Evolutionary conservation across 2,113 vertebrate genomes (phyloP).

Genomic region (Barbus barbus): DNA sequence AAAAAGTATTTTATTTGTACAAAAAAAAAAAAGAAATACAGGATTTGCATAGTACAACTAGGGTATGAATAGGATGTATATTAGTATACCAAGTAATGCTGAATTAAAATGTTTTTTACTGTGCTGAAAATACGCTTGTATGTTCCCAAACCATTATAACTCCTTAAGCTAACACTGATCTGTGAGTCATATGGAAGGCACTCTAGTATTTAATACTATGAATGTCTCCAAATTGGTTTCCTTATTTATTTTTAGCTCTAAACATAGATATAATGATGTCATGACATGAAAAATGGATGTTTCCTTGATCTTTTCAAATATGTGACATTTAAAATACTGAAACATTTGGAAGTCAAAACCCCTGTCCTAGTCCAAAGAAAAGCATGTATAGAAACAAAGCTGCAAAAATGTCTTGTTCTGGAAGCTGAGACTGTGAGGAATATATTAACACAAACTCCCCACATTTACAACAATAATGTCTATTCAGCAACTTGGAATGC

Average conservation of each 20-base stretch:
- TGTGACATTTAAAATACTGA: neutral
- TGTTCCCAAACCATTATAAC: neutral
- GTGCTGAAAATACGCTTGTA: neutral
- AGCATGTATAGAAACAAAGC: too few species aligned
- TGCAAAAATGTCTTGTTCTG: neutral
- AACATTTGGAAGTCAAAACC: neutral
- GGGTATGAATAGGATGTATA: neutral
- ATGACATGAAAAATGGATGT: neutral
- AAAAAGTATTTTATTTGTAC: constrained; percentile 33
- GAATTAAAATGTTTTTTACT: neutral
- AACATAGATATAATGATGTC: neutral
- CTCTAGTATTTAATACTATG: neutral
- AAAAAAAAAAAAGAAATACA: too few species aligned
- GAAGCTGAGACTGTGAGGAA: neutral
- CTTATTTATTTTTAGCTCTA: neutral
- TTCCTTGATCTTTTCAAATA: neutral
- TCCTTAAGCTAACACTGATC: neutral
- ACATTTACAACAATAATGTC: neutral
- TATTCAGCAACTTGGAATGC: neutral
- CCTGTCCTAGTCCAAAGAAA: neutral
- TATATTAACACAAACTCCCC: neutral
- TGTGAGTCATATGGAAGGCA: neutral
- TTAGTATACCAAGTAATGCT: neutral
- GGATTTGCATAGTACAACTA: neutral
- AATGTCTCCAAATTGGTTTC: neutral